Percentiles rank a stretch among this genome's conserved stretches.
Conservation (phyloP, 2,888 invertebrate genomes). For the Andrena dorsata region DNA sequence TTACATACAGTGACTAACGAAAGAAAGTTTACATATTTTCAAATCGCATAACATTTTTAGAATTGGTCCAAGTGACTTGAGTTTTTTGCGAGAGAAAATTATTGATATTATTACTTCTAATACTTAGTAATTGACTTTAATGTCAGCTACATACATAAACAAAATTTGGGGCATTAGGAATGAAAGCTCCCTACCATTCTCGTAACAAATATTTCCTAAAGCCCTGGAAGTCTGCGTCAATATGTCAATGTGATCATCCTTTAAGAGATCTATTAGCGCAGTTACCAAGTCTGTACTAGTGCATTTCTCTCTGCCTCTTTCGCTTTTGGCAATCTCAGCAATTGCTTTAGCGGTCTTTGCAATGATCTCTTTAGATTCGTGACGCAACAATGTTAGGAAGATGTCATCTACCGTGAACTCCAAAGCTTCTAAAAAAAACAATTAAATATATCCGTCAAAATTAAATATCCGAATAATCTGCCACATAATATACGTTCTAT, state of each 20-base stretch:
- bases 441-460: background rate
- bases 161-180: constrained; percentile 42
- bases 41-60: too few relatives aligned
- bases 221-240: constrained; percentile 92
- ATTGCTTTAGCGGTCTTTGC: constrained; percentile 89
- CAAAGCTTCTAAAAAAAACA: constrained; percentile 66
- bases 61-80: too few relatives aligned
- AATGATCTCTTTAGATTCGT: constrained; percentile 76
- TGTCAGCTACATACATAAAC: constrained; percentile 51
- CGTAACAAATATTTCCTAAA: constrained; percentile 95
- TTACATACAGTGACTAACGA: too few relatives aligned
- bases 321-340: constrained; percentile 93
- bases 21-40: too few relatives aligned
- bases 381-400: constrained; percentile 74
- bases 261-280: constrained; percentile 87
- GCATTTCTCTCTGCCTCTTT: constrained; percentile 90
- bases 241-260: constrained; percentile 86
- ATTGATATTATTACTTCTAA: background rate
- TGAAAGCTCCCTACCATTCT: constrained; percentile 88
- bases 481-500: too few relatives aligned
- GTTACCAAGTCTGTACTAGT: constrained; percentile 88
- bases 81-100: background rate
- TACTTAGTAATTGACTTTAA: constrained; percentile 35
- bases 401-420: constrained; percentile 75
- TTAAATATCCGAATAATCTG: too few relatives aligned